A percentile compares a stretch with the other conserved stretches of the same genome.
These are phyloP conservation scores for Hypercompe scribonia DNA, from an alignment of 2,888 invertebrate genomes.

Conservation along the genomic window DNA sequence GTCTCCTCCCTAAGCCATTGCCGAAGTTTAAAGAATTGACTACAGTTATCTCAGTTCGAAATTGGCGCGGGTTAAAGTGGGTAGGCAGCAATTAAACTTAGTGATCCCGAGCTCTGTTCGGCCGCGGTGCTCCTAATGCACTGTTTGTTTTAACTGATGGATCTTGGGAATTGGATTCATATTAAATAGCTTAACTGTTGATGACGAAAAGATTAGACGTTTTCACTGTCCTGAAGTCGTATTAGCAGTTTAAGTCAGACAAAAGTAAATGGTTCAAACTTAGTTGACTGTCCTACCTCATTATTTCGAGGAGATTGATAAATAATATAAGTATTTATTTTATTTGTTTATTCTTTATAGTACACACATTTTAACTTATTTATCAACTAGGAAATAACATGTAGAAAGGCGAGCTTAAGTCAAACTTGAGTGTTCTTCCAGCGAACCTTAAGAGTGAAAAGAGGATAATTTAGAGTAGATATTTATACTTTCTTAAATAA, in stretches of 20 bases:
- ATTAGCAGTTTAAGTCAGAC: background rate
- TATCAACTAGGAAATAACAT: too few relatives aligned
- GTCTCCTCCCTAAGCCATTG: constrained; percentile 70
- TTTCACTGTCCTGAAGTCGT: constrained; percentile 9
- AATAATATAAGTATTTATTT: too few relatives aligned
- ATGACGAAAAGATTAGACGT: constrained; percentile 36
- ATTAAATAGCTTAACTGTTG: constrained; percentile 33
- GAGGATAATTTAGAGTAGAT: too few relatives aligned
- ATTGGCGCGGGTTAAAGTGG: constrained; percentile 82
- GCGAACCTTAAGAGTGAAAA: too few relatives aligned
- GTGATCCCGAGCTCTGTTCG: constrained; percentile 65
- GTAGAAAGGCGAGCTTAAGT: too few relatives aligned
- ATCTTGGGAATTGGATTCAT: constrained; percentile 42
- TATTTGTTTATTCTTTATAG: too few relatives aligned
- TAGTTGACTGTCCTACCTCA: background rate
- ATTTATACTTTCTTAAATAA: too few relatives aligned
- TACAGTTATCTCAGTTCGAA: constrained; percentile 72
- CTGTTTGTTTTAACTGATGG: constrained; percentile 50
- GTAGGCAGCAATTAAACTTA: constrained; percentile 77
- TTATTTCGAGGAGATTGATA: background rate
- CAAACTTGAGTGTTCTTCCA: too few relatives aligned
- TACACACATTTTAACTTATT: too few relatives aligned
- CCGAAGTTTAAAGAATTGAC: constrained; percentile 81
- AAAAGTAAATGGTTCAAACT: background rate
- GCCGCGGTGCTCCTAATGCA: constrained; percentile 38